Conservation (phyloP, 2,113 vertebrate species). For the Proteles cristata region DNA sequence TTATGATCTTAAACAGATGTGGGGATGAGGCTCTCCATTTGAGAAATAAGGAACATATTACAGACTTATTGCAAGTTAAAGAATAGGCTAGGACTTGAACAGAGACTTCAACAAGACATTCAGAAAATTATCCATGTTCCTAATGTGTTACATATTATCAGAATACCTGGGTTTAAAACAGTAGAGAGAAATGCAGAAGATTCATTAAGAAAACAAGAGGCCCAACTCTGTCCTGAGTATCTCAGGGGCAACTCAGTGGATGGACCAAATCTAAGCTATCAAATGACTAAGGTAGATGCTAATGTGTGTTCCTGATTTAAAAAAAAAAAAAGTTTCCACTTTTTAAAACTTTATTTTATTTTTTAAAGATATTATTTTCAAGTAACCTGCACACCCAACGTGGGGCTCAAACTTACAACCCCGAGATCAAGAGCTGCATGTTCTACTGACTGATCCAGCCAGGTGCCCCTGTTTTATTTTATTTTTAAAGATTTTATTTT, state of each 20-base stretch:
- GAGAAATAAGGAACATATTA: slow-evolving; percentile 53
- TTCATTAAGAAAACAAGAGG: slow-evolving; percentile 49
- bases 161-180: slow-evolving; percentile 22
- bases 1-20: slow-evolving; percentile 68
- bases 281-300: slow-evolving; percentile 14
- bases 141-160: neutral
- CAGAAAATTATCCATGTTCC: neutral
- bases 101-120: slow-evolving; percentile 34
- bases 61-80: slow-evolving; percentile 19
- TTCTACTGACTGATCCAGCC: too few species aligned
- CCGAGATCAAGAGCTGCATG: too few species aligned
- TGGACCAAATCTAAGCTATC: neutral
- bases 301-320: neutral
- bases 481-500: neutral
- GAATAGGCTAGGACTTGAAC: slow-evolving; percentile 12
- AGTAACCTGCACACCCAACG: too few species aligned
- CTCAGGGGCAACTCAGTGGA: neutral
- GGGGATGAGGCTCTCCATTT: slow-evolving; percentile 1
- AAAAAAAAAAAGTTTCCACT: neutral
- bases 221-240: neutral
- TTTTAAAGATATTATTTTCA: too few species aligned
- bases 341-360: neutral
- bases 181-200: neutral
- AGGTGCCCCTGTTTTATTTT: neutral
- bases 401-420: too few species aligned